Percentiles rank a stretch among this genome's conserved stretches.
Conservation (phyloP, 2,797 vertebrate species). For the Myiothlypis chrysogaster region DNA sequence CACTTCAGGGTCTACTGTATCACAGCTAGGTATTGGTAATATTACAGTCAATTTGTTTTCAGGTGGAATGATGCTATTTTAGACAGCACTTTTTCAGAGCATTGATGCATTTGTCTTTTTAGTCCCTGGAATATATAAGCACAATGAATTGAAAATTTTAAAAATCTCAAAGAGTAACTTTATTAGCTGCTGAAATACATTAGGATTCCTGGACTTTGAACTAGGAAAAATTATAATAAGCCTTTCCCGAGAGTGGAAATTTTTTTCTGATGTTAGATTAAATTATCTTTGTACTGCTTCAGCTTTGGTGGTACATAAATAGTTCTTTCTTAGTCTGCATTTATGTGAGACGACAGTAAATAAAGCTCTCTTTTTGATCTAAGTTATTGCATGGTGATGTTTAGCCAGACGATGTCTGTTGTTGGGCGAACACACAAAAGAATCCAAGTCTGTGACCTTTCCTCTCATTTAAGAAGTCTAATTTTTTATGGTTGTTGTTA, state of each 20-base stretch:
- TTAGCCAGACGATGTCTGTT: conserved; percentile 55
- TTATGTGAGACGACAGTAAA: conserved; percentile 42
- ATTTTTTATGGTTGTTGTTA: conserved; percentile 56
- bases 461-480: conserved; percentile 27
- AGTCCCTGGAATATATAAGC: conserved; percentile 25
- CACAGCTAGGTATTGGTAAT: background rate
- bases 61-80: conserved; percentile 4
- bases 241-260: background rate
- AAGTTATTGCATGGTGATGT: background rate
- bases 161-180: conserved; percentile 35
- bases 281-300: conserved; percentile 48
- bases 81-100: conserved; percentile 38
- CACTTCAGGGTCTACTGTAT: background rate
- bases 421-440: conserved; percentile 11
- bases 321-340: conserved; percentile 7
- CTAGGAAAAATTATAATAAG: conserved; percentile 23
- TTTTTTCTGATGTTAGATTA: conserved; percentile 27
- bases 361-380: conserved; percentile 18
- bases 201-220: conserved; percentile 47
- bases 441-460: conserved; percentile 50
- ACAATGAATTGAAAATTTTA: background rate
- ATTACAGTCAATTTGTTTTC: background rate
- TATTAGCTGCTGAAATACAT: conserved; percentile 67
- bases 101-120: background rate
- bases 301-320: conserved; percentile 31